Base-by-base conservation (phyloP, 2,797 vertebrate species). In the Coilia nasus region DNA sequence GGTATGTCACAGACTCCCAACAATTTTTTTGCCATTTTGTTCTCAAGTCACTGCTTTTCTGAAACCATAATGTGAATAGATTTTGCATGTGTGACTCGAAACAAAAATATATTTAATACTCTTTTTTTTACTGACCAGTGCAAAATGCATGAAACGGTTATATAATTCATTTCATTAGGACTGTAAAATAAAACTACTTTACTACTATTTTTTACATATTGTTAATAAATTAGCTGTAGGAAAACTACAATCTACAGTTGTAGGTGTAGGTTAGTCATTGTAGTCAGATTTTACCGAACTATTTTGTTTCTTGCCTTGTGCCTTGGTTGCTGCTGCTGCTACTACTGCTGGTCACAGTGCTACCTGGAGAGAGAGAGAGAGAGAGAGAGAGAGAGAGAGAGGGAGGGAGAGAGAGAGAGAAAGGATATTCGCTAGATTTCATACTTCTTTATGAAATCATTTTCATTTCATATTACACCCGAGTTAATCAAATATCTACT, bases 221-320 rank as follows among this genome's bases (percentile, higher is more conserved):
- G 91, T 93, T 93, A 93, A 88, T 93, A 86, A 83, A 89, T 93
- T 92, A 94, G 54, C 59, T 67, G 17, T 83, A 90, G 85, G 12
- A 75, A 35, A 75, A 75, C 67, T 35, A 28, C 31, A 7, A 41
- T 28, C 67, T 35, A 6, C 1, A 84, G 64, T n/a, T n/a, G n/a
- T n/a, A n/a, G n/a, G n/a, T 90, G 88, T 60, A 78, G 84, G 88
- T 86, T 67, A 85, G 83, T 88, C 86, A 3, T 86, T 93, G 91
- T 93, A 94, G 93, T 93, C 89, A 83, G 57, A 88, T 85, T 97
- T 98, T 97, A 98, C 97, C 97, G 96, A 97, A 97, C 89, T 96
- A 94, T 92, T 97, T 96, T 92, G 96, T 95, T 93, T 96, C 97
- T 96, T 97, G 96, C 96, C 96, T 94, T 95, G 96, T 96, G 94